phyloP scores from a whole-genome alignment of 2,888 invertebrate genomes.

The Iphiclides podalirius region DNA sequence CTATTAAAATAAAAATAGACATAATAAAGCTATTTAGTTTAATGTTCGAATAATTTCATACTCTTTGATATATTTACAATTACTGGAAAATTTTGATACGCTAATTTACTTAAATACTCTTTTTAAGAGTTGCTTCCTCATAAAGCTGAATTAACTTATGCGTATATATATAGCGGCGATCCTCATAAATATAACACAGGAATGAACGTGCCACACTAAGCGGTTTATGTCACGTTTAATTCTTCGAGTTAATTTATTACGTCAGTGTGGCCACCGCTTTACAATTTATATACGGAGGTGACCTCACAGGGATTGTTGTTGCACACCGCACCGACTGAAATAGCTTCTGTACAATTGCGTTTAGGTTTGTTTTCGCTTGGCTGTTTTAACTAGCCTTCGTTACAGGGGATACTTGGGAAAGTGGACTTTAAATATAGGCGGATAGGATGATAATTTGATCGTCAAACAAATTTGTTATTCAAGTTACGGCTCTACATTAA shows the following conservation, averaged over 20 bases:
- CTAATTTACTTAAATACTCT: too few species aligned
- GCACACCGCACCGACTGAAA: slow-evolving; percentile 23
- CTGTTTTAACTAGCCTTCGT: not conserved
- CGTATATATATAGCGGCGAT: not conserved
- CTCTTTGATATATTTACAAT: not conserved
- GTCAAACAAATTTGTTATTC: not conserved
- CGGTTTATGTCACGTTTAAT: slow-evolving; percentile 21
- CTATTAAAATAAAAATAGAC: too few species aligned
- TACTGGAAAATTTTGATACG: too few species aligned
- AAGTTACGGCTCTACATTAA: slow-evolving; percentile 2
- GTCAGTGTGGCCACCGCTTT: slow-evolving; percentile 33
- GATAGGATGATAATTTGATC: not conserved
- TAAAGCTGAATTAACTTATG: not conserved
- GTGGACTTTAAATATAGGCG: not conserved
- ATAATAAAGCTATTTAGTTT: too few species aligned
- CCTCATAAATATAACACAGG: not conserved
- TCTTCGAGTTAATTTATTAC: slow-evolving; percentile 38
- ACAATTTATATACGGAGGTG: slow-evolving; percentile 34
- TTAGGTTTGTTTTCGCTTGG: slow-evolving; percentile 6
- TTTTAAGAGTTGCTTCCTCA: not conserved
- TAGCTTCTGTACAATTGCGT: slow-evolving; percentile 19
- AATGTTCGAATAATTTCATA: not conserved
- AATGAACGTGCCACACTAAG: slow-evolving; percentile 6
- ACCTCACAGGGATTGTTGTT: slow-evolving; percentile 39
- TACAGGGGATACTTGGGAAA: not conserved